phyloP scores from a whole-genome alignment of 2,888 invertebrate genomes.

The Molorchus minor region DNA sequence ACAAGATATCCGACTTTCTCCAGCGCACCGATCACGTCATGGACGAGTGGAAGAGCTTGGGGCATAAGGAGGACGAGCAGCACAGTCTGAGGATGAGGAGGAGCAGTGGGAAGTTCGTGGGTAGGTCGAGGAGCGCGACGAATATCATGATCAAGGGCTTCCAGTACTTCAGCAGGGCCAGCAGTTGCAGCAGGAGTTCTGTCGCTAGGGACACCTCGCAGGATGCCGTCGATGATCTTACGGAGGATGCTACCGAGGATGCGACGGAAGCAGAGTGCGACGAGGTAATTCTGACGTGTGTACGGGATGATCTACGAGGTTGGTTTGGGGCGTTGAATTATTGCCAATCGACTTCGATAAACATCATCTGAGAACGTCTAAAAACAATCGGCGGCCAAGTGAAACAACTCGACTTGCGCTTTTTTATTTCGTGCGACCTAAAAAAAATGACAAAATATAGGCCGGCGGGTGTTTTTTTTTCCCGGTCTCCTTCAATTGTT shows the following conservation, averaged over 20 bases:
- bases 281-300: conserved; percentile 65
- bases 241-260: conserved; percentile 72
- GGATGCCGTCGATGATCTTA: conserved; percentile 55
- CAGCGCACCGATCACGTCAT: conserved; percentile 86
- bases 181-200: conserved; percentile 64
- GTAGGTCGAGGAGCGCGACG: conserved; percentile 77
- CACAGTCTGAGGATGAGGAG: conserved; percentile 48
- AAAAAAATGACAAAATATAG: no score
- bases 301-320: background rate
- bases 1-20: conserved; percentile 82
- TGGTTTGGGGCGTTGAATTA: no score
- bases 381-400: no score
- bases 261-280: conserved; percentile 70
- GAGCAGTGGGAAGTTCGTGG: conserved; percentile 60
- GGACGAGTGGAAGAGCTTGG: conserved; percentile 84
- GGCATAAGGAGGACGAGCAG: conserved; percentile 66
- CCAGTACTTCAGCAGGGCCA: conserved; percentile 72
- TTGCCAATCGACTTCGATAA: no score
- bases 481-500: background rate
- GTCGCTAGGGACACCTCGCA: conserved; percentile 65
- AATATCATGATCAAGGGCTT: conserved; percentile 87
- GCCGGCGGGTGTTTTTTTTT: background rate
- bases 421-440: no score
- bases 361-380: no score
- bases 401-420: no score